A percentile compares a stretch with the other conserved stretches of the same genome.
Conservation (phyloP, 30 jellyfish, hydroid and myxozoan species). For the Nemopilema nomurai region DNA sequence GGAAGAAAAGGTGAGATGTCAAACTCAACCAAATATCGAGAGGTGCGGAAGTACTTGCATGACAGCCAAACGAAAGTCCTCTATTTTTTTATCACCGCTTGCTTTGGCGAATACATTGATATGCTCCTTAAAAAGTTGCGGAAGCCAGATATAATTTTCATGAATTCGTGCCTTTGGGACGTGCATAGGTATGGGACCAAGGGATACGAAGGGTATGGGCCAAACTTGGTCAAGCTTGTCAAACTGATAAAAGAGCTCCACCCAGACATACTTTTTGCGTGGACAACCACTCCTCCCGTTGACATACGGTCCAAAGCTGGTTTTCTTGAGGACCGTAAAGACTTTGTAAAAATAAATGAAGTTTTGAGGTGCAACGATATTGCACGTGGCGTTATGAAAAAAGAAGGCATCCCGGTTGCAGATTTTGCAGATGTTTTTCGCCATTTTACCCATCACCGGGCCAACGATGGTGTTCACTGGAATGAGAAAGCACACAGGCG, state of each 20-base stretch:
- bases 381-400: slow-evolving; percentile 81
- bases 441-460: slow-evolving; percentile 89
- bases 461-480: slow-evolving; percentile 97
- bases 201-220: slow-evolving; percentile 83
- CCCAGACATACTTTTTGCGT: slow-evolving; percentile 76
- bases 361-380: slow-evolving; percentile 80
- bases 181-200: slow-evolving; percentile 90
- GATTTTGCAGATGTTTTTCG: slow-evolving; percentile 84
- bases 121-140: slow-evolving; percentile 73
- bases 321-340: slow-evolving; percentile 74
- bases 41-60: slow-evolving; percentile 75
- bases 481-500: slow-evolving; percentile 95
- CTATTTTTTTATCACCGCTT: slow-evolving; percentile 85
- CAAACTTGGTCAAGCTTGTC: slow-evolving; percentile 74
- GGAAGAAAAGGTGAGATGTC: slow-evolving; percentile 86
- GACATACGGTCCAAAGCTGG: slow-evolving; percentile 91
- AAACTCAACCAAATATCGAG: slow-evolving; percentile 86
- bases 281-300: slow-evolving; percentile 98
- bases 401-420: slow-evolving; percentile 74
- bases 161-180: slow-evolving; percentile 96
- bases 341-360: slow-evolving; percentile 78
- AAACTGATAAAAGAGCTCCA: slow-evolving; percentile 51
- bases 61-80: slow-evolving; percentile 75
- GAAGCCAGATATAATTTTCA: slow-evolving; percentile 80
- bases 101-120: slow-evolving; percentile 89